Evolutionary conservation across 2,888 invertebrate genomes (phyloP).

Genomic region (Lathronympha strigana): DNA sequence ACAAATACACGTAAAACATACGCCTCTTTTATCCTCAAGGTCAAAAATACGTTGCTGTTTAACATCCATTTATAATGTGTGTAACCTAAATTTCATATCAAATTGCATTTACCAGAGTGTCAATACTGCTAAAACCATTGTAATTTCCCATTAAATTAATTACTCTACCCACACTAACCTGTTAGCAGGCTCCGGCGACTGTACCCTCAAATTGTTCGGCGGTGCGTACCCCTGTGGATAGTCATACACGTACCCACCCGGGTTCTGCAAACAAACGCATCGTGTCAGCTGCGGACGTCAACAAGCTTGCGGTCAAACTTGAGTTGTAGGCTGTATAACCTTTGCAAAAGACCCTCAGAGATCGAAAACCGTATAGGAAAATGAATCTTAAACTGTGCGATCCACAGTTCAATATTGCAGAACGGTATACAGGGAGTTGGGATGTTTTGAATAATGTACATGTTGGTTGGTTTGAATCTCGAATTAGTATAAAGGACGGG

Average conservation of each 20-base stretch:
- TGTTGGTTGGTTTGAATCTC: constrained; percentile 5
- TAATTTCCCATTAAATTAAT: background rate
- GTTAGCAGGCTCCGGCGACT: constrained; percentile 67
- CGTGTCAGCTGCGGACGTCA: constrained; percentile 24
- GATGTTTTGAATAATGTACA: background rate
- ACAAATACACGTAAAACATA: no score
- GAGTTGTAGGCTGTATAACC: constrained; percentile 5
- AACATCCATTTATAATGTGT: no score
- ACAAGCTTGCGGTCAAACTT: constrained; percentile 31
- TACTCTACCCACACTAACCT: constrained; percentile 58
- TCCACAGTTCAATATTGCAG: no score
- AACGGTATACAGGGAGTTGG: background rate
- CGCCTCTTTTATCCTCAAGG: no score
- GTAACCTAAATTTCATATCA: background rate
- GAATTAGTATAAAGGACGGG: constrained; percentile 12
- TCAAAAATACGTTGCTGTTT: no score
- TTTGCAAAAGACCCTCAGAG: background rate
- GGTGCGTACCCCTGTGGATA: constrained; percentile 78
- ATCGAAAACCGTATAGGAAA: no score
- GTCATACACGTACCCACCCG: constrained; percentile 76
- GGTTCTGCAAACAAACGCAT: constrained; percentile 57
- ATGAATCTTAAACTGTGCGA: no score
- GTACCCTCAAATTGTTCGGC: constrained; percentile 73
- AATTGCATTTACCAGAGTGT: background rate
- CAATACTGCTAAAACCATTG: no score